A percentile compares a stretch with the other conserved stretches of the same genome.
phyloP scores from a whole-genome alignment of 2,113 vertebrate genomes.

The Pteropus alecto region DNA sequence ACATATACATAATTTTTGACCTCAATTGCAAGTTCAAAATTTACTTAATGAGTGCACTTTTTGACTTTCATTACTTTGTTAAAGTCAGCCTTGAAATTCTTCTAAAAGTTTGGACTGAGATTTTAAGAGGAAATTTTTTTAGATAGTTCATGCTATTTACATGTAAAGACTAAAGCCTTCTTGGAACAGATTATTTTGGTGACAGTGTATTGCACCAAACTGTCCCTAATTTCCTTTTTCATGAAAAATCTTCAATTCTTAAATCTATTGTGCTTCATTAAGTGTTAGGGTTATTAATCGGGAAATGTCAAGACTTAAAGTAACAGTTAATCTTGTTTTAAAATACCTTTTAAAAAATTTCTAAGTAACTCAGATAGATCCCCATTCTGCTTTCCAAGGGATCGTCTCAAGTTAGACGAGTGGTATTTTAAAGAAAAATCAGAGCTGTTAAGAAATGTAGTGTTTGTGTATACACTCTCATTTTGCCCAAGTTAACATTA shows the following conservation, averaged over 20 bases:
- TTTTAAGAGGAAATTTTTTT: constrained; percentile 5
- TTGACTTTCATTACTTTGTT: neutral
- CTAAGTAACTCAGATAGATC: constrained; percentile 44
- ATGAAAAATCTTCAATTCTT: constrained; percentile 61
- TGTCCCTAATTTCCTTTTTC: constrained; percentile 48
- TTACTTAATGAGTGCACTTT: neutral
- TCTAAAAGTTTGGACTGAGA: neutral
- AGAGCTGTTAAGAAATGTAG: constrained; percentile 37
- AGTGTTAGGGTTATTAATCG: constrained; percentile 57
- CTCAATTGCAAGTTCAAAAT: constrained; percentile 36
- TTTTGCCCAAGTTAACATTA: constrained; percentile 61
- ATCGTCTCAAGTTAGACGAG: constrained; percentile 32
- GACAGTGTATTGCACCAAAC: neutral
- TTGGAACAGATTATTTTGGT: constrained; percentile 10
- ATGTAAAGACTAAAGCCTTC: neutral
- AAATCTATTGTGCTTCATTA: constrained; percentile 62
- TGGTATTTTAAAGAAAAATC: constrained; percentile 44
- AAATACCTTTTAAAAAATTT: constrained; percentile 33
- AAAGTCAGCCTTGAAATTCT: neutral
- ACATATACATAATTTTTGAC: neutral
- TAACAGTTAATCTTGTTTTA: constrained; percentile 63
- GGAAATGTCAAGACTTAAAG: constrained; percentile 59
- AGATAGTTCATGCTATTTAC: neutral
- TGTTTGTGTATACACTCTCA: constrained; percentile 34
- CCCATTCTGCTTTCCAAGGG: constrained; percentile 46